These are phyloP conservation scores for Tichodroma muraria DNA, from an alignment of 2,113 vertebrate genomes.

Conservation along the genomic window DNA sequence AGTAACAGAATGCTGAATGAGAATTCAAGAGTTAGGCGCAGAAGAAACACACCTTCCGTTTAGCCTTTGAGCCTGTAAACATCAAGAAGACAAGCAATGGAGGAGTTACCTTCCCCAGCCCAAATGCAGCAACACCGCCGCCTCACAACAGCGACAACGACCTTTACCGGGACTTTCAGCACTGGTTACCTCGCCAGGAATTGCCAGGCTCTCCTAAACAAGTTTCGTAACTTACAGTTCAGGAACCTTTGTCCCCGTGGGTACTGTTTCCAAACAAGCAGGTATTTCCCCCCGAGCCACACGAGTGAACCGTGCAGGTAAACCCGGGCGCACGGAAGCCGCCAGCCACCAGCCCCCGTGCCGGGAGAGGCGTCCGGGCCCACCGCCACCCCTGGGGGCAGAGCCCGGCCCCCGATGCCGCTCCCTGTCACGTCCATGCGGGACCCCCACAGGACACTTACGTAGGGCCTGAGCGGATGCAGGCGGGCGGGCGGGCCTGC, in stretches of 20 bases:
- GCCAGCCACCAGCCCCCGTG: background rate
- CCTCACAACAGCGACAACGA: fast-evolving
- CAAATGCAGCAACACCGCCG: fast-evolving
- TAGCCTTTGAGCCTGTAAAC: background rate
- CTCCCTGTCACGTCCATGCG: background rate
- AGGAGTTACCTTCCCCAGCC: no score
- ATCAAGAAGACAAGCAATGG: background rate
- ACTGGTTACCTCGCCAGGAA: background rate
- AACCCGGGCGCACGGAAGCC: background rate
- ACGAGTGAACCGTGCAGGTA: fast-evolving
- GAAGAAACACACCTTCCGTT: fast-evolving
- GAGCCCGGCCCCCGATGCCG: no score
- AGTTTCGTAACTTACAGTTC: fast-evolving
- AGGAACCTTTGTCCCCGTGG: fast-evolving
- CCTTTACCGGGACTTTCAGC: fast-evolving
- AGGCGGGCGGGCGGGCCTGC: no score
- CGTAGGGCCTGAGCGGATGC: background rate
- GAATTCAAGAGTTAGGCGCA: background rate
- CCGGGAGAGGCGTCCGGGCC: no score
- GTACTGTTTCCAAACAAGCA: background rate
- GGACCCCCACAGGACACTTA: background rate
- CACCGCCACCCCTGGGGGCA: background rate
- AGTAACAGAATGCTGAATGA: fast-evolving
- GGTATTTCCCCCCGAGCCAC: fast-evolving
- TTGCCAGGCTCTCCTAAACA: background rate